Conservation (phyloP, 2,113 vertebrate genomes). For the Probosciger aterrimus region DNA sequence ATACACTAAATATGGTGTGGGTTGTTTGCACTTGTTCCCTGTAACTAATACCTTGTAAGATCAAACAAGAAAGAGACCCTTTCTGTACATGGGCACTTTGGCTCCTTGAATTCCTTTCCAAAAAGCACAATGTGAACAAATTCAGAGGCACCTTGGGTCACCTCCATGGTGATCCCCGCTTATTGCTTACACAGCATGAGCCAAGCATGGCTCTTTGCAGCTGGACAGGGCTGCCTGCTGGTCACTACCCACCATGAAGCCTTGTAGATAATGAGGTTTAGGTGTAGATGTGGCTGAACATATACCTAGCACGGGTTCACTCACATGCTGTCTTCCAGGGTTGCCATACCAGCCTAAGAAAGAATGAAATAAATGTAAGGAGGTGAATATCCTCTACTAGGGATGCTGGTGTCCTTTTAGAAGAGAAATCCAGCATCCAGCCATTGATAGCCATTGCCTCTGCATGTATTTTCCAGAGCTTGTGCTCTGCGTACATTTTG, state of each 20-base stretch:
- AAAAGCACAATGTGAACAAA: background rate
- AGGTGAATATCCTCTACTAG: accelerated
- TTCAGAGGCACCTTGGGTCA: background rate
- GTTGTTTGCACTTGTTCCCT: background rate
- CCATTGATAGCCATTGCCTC: background rate
- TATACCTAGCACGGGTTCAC: background rate
- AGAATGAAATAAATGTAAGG: background rate
- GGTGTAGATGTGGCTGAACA: background rate
- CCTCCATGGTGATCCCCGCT: background rate
- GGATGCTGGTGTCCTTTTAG: background rate
- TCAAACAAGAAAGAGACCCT: background rate
- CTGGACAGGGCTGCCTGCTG: background rate
- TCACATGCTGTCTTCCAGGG: background rate
- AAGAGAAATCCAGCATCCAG: background rate
- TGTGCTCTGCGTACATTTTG: background rate
- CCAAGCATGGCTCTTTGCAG: accelerated
- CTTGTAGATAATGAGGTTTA: background rate
- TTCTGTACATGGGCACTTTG: background rate
- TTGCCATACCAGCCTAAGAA: background rate
- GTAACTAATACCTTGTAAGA: background rate
- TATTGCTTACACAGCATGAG: background rate
- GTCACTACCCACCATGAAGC: background rate
- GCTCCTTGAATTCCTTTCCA: background rate
- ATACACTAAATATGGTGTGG: background rate
- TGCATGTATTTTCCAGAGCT: background rate